A percentile compares a stretch with the other conserved stretches of the same genome.
Conservation (phyloP, 2,888 invertebrate species). For the Drosophila prolongata region DNA sequence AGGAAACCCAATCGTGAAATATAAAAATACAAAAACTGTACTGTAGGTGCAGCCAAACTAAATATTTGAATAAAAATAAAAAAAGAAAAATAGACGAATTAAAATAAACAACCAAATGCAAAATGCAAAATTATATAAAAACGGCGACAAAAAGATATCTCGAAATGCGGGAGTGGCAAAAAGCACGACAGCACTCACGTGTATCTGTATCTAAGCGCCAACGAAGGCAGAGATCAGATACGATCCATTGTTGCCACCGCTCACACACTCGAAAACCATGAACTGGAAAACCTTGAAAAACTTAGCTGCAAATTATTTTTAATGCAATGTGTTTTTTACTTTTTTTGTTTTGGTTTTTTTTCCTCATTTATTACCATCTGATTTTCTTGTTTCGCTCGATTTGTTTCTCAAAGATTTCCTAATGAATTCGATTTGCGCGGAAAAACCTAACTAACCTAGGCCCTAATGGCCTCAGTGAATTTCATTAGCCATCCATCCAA, state of each 20-base stretch:
- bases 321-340: constrained; percentile 53
- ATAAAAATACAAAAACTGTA: background rate
- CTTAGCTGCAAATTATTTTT: constrained; percentile 73
- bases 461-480: constrained; percentile 70
- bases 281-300: constrained; percentile 84
- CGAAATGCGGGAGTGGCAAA: constrained; percentile 56
- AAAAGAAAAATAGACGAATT: background rate
- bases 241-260: constrained; percentile 49
- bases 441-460: constrained; percentile 54
- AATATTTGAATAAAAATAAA: background rate
- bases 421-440: constrained; percentile 34
- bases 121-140: constrained; percentile 14
- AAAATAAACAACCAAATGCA: constrained; percentile 5
- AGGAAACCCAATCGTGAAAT: too few species aligned
- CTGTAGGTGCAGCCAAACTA: background rate
- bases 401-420: constrained; percentile 26
- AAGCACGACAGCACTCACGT: constrained; percentile 59
- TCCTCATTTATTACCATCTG: constrained; percentile 3
- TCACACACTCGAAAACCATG: constrained; percentile 70
- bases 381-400: constrained; percentile 18
- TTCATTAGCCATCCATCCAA: constrained; percentile 59
- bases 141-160: constrained; percentile 4
- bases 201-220: constrained; percentile 45
- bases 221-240: constrained; percentile 57
- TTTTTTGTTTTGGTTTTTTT: background rate